phyloP scores from a whole-genome alignment of 2,113 vertebrate genomes.

The Natator depressus region DNA sequence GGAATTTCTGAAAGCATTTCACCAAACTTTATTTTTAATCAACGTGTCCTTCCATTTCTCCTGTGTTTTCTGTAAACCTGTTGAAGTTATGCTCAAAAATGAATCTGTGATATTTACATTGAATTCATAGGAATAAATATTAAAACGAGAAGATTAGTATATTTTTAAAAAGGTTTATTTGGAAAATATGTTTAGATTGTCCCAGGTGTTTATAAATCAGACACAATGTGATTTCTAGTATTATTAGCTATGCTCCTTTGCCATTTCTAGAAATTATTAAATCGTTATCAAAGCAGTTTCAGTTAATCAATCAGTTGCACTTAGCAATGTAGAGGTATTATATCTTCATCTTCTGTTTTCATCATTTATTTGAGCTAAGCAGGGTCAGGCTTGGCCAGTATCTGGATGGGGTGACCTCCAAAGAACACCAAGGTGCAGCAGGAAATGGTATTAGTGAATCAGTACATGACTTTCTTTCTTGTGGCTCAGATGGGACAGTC shows the following conservation, averaged over 20 bases:
- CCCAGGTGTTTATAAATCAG: neutral
- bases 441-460: no score
- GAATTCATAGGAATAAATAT: conserved; percentile 19
- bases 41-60: conserved; percentile 14
- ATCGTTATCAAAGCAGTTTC: neutral
- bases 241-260: neutral
- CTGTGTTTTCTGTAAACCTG: neutral
- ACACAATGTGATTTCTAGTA: neutral
- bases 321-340: neutral
- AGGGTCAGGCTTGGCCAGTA: neutral
- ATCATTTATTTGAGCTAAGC: neutral
- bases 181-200: neutral
- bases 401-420: neutral
- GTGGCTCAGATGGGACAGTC: neutral
- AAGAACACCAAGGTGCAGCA: neutral
- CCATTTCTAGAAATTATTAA: neutral
- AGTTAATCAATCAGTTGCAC: neutral
- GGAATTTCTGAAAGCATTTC: conserved; percentile 38
- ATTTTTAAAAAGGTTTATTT: conserved; percentile 14
- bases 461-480: neutral
- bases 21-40: conserved; percentile 36
- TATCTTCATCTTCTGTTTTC: neutral
- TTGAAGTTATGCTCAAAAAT: conserved; percentile 32
- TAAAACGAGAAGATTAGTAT: neutral
- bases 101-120: conserved; percentile 5